A percentile compares a stretch with the other conserved stretches of the same genome.
These are phyloP conservation scores for Chesias legatella DNA, from an alignment of 2,888 invertebrate species.

Conservation along the genomic window DNA sequence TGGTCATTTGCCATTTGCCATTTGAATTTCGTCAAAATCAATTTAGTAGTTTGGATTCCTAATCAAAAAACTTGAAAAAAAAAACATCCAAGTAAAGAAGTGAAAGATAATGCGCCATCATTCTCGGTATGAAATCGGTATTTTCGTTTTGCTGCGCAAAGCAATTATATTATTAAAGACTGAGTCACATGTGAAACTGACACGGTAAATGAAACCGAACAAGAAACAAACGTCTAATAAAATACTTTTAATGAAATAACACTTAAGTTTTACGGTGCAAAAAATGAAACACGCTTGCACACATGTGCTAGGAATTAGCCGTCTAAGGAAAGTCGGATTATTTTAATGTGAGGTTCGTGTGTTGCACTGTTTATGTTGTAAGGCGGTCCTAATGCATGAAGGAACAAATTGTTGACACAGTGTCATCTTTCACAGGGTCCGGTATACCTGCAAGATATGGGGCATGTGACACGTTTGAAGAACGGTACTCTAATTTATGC, in stretches of 20 bases:
- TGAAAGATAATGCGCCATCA: too few species aligned
- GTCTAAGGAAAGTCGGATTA: conserved; percentile 68
- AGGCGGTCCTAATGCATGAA: conserved; percentile 59
- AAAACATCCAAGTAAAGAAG: too few species aligned
- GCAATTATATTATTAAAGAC: background rate
- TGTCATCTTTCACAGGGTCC: conserved; percentile 73
- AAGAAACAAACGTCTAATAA: conserved; percentile 41
- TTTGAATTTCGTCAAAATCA: too few species aligned
- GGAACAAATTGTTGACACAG: conserved; percentile 76
- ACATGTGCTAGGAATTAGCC: conserved; percentile 72
- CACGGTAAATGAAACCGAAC: conserved; percentile 41
- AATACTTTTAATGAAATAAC: conserved; percentile 72
- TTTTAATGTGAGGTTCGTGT: conserved; percentile 72
- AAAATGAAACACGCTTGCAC: conserved; percentile 53
- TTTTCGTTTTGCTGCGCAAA: too few species aligned
- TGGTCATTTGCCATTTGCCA: too few species aligned
- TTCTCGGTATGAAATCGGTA: too few species aligned
- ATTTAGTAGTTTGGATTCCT: too few species aligned
- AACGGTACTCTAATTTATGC: conserved; percentile 32
- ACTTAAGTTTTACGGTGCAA: conserved; percentile 69
- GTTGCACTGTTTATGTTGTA: conserved; percentile 70
- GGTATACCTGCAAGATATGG: conserved; percentile 59
- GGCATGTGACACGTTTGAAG: conserved; percentile 30
- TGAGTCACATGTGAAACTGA: conserved; percentile 40
- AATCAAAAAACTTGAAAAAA: too few species aligned